phyloP scores from a whole-genome alignment of 2,888 invertebrate species.

The Synanthedon myopaeformis region DNA sequence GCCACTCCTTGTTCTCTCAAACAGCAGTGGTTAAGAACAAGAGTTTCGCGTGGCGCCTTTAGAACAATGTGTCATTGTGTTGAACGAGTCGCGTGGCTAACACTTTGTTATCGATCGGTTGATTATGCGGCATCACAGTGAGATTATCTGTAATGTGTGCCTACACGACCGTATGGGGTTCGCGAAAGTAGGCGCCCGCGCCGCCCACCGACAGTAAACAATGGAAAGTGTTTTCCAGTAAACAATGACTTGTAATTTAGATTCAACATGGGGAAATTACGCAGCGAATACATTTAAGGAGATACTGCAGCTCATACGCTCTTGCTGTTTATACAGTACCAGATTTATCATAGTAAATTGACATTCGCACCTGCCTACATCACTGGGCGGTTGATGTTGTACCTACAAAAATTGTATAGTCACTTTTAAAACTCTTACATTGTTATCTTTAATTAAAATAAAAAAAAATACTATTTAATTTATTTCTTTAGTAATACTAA shows the following conservation, averaged over 20 bases:
- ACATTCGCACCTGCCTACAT: no score
- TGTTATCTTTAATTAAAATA: no score
- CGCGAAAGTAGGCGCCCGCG: background rate
- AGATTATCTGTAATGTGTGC: conserved; percentile 31
- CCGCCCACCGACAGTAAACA: conserved; percentile 5
- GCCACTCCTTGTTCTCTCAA: no score
- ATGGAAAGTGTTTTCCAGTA: conserved; percentile 5
- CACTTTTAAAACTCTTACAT: no score
- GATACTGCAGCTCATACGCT: no score
- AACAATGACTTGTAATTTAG: background rate
- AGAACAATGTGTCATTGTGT: conserved; percentile 16
- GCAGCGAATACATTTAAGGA: background rate
- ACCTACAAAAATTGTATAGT: no score
- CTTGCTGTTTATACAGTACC: no score
- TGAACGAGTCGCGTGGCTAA: conserved; percentile 26
- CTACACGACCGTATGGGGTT: background rate
- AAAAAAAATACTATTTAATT: no score
- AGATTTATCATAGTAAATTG: no score
- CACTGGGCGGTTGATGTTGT: no score
- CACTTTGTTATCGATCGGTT: conserved; percentile 34
- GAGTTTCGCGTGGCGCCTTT: conserved; percentile 16
- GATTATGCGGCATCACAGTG: conserved; percentile 29
- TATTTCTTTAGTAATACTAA: no score
- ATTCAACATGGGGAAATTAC: background rate
- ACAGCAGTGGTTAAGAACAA: conserved; percentile 7